Conservation (phyloP, 2,797 vertebrate species). For the Alfaro cultratus region DNA sequence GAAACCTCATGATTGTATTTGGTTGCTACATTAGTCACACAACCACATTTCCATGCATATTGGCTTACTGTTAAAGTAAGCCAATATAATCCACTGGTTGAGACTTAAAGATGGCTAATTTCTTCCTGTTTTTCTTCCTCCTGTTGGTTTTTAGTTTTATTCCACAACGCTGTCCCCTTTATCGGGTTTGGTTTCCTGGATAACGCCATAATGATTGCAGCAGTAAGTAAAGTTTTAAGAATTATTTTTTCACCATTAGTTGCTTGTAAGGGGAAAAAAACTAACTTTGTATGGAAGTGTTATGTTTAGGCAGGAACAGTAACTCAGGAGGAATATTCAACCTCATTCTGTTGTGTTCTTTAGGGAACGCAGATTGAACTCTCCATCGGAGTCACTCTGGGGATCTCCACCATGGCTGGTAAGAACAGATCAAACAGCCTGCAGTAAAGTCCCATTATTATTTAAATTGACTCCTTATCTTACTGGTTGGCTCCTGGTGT, state of each 20-base stretch:
- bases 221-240: slow-evolving; percentile 80
- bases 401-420: slow-evolving; percentile 98
- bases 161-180: slow-evolving; percentile 96
- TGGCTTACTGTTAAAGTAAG: neutral
- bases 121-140: neutral
- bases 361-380: slow-evolving; percentile 97
- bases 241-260: neutral
- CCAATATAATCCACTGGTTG: neutral
- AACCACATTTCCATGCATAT: neutral
- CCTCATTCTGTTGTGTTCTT: slow-evolving; percentile 43
- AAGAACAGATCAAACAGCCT: slow-evolving; percentile 51
- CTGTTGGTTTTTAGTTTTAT: slow-evolving; percentile 83
- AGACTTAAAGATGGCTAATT: neutral
- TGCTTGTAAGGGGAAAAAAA: neutral
- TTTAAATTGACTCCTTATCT: neutral
- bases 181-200: slow-evolving; percentile 97
- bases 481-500: neutral
- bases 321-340: neutral
- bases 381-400: slow-evolving; percentile 93
- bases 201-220: slow-evolving; percentile 99
- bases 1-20: neutral
- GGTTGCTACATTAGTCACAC: neutral
- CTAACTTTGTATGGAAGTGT: neutral
- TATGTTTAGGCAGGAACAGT: rapidly evolving
- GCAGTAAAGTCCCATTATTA: neutral